phyloP scores from a whole-genome alignment of 2,113 vertebrate genomes.

The Ranitomeya imitator region DNA sequence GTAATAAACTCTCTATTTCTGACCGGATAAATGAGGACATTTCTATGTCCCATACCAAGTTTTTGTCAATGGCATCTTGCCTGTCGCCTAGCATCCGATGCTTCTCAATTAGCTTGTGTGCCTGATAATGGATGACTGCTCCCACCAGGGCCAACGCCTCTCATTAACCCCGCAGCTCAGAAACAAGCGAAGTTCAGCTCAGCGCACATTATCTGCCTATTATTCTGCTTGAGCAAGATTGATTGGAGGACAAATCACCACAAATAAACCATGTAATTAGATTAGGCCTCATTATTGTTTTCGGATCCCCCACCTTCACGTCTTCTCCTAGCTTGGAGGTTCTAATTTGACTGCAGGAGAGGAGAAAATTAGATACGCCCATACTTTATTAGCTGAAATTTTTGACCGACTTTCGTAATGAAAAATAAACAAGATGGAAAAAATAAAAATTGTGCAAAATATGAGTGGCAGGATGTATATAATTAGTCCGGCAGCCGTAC shows the following conservation, averaged over 20 bases:
- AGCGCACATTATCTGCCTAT: slow-evolving; percentile 79
- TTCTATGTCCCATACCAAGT: neutral
- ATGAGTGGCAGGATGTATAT: too few relatives aligned
- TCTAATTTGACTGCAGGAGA: neutral
- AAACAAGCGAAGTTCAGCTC: slow-evolving; percentile 82
- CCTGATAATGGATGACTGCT: slow-evolving; percentile 27
- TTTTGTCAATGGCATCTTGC: neutral
- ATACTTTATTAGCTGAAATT: neutral
- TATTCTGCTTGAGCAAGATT: slow-evolving; percentile 85
- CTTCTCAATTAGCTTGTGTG: slow-evolving; percentile 42
- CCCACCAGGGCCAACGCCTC: slow-evolving; percentile 58
- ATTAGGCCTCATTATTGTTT: slow-evolving; percentile 78
- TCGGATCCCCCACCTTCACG: neutral
- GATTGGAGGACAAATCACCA: slow-evolving; percentile 97
- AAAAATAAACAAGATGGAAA: too few relatives aligned
- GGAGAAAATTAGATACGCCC: neutral
- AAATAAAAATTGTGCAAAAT: too few relatives aligned
- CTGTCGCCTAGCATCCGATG: neutral
- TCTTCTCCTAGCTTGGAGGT: slow-evolving; percentile 15
- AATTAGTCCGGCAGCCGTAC: too few relatives aligned
- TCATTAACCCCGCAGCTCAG: slow-evolving; percentile 70
- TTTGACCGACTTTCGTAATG: too few relatives aligned
- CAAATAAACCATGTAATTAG: slow-evolving; percentile 99
- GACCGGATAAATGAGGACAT: neutral
- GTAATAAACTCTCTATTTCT: neutral